Evolutionary conservation across 2,113 vertebrate genomes (phyloP).

Genomic region (Pteropus alecto): DNA sequence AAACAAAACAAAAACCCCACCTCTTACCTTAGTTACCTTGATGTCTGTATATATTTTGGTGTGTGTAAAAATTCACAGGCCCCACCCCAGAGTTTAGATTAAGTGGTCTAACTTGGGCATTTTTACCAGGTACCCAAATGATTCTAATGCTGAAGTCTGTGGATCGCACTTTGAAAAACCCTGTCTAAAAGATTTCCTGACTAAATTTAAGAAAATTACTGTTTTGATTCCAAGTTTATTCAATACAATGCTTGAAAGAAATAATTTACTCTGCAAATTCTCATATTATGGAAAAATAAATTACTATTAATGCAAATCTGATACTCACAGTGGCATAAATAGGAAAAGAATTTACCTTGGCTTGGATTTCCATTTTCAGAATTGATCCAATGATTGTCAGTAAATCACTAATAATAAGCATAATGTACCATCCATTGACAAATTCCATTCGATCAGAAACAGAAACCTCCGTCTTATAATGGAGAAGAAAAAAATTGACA

Average conservation of each 20-base stretch:
- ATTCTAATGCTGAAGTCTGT: background rate
- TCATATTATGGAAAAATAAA: constrained; percentile 4
- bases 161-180: background rate
- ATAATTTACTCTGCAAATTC: background rate
- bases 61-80: background rate
- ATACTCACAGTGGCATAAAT: background rate
- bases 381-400: constrained; percentile 91
- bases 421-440: constrained; percentile 96
- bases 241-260: background rate
- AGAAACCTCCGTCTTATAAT: constrained; percentile 87
- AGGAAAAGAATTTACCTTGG: constrained; percentile 85
- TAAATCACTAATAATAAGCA: constrained; percentile 92
- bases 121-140: background rate
- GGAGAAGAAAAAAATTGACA: constrained; percentile 85
- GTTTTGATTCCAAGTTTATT: background rate
- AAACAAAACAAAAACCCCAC: background rate
- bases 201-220: background rate
- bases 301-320: background rate
- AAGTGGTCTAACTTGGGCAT: background rate
- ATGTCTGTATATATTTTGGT: background rate
- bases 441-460: constrained; percentile 93
- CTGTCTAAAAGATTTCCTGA: background rate
- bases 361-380: constrained; percentile 96
- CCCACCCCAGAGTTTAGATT: background rate
- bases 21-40: background rate